A percentile compares a stretch with the other conserved stretches of the same genome.
Evolutionary conservation across 2,797 vertebrate genomes (phyloP).

Genomic region (Ataeniobius toweri): DNA sequence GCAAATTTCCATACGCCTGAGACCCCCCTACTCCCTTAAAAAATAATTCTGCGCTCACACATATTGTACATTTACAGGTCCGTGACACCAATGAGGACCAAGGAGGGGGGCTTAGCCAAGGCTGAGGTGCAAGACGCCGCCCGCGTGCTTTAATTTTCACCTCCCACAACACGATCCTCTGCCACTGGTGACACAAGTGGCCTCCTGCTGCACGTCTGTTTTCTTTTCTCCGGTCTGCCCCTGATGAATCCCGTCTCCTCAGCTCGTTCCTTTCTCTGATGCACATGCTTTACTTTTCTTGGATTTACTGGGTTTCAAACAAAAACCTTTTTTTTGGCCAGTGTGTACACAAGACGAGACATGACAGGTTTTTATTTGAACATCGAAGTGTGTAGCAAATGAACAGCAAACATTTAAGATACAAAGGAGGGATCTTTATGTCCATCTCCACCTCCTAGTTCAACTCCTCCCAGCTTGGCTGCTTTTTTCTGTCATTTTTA

Average conservation of each 20-base stretch:
- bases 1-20: constrained; percentile 70
- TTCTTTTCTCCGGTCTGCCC: constrained; percentile 46
- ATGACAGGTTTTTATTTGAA: constrained; percentile 6
- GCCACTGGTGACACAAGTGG: constrained; percentile 67
- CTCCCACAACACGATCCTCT: constrained; percentile 78
- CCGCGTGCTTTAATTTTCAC: constrained; percentile 86
- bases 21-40: constrained; percentile 51
- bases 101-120: constrained; percentile 55
- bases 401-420: constrained; percentile 26
- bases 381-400: constrained; percentile 1
- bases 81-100: constrained; percentile 41
- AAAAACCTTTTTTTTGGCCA: background rate
- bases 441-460: constrained; percentile 14
- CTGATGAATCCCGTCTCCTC: constrained; percentile 34
- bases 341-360: constrained; percentile 22
- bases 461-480: constrained; percentile 19
- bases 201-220: constrained; percentile 56
- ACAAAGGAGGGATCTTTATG: constrained; percentile 33
- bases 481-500: constrained; percentile 3
- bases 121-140: constrained; percentile 83
- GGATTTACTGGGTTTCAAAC: background rate
- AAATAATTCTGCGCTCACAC: constrained; percentile 20
- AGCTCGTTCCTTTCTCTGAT: constrained; percentile 7
- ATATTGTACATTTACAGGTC: constrained; percentile 38
- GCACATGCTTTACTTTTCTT: background rate